Base-by-base conservation (phyloP, 2,888 invertebrate species). In the Monochamus alternatus region DNA sequence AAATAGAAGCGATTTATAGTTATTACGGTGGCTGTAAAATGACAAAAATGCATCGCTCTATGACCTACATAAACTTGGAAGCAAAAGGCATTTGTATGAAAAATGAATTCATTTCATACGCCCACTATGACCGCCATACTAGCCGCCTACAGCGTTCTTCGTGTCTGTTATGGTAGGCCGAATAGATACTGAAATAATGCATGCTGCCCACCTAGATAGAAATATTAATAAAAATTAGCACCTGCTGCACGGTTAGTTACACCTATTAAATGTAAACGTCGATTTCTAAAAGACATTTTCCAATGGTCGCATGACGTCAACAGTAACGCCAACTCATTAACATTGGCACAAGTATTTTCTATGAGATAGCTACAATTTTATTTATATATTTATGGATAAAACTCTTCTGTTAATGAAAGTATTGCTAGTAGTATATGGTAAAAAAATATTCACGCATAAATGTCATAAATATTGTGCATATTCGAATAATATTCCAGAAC, bases 151-250 rank as follows among this genome's bases (percentile, higher is more conserved):
- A 5, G 58, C 31, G n/a, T 31, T 67, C 22, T 66, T 9, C 8
- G 51, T 30, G 14, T 8, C 38, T 59, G 22, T 68, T 58, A 60
- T 30, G 32, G 68, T 68, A 43, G 59, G 68, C 59, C 10, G 59
- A 69, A 60, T 60, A 59, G 38, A 69, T 69, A 60, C 44, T 47
- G 69, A 60, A 69, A 60, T 69, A 60, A 69, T 60, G 69, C 69
- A 69, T 5, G 30, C 69, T 69, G 12, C 69, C 69, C 69, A 69
- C 69, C 38, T 60, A 69, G 30, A 60, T 60, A 60, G 69, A 60
- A 60, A 47, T 60, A 69, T 60, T 47, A 69, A 69, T 60, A 60
- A 69, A 69, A 69, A 60, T 10, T 44, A 69, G 44, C 69, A 69
- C 69, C 69, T 69, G 69, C 31, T 60, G 38, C 38, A 60, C 30